A percentile compares a stretch with the other conserved stretches of the same genome.
These are phyloP conservation scores for Cichladusa arquata DNA, from an alignment of 2,113 vertebrate genomes.

Conservation along the genomic window DNA sequence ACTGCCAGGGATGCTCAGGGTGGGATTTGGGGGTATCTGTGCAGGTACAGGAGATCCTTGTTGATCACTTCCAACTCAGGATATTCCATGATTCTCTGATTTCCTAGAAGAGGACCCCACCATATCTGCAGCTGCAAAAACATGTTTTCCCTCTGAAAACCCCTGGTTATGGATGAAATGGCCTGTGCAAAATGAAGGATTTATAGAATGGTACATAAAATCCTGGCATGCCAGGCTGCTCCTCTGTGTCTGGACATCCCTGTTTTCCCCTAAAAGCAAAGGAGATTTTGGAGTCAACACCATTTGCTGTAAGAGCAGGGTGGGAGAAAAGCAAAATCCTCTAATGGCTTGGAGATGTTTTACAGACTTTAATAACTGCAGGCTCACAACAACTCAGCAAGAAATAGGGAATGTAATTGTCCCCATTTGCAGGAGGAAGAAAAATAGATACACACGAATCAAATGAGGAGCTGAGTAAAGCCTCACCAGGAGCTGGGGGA, in stretches of 20 bases:
- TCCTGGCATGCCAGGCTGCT: too few species aligned
- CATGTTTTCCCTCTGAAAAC: accelerated
- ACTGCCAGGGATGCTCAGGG: not conserved
- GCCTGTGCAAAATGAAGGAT: not conserved
- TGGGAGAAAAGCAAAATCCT: not conserved
- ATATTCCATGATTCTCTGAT: not conserved
- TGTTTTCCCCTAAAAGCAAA: not conserved
- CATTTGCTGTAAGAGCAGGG: not conserved
- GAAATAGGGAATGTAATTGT: not conserved
- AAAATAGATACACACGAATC: not conserved
- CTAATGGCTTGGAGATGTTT: not conserved
- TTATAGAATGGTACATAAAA: not conserved
- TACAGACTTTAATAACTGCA: not conserved
- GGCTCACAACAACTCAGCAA: not conserved
- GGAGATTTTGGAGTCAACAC: not conserved
- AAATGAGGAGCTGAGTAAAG: not conserved
- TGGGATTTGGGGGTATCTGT: accelerated
- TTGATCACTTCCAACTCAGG: not conserved
- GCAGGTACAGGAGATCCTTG: not conserved
- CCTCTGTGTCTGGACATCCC: not conserved
- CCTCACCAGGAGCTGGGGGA: not conserved
- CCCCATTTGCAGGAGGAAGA: not conserved
- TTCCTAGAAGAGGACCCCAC: not conserved
- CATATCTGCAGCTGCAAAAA: not conserved
- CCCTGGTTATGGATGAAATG: not conserved